phyloP scores from a whole-genome alignment of 2,113 vertebrate species.

The Spermophilus dauricus region DNA sequence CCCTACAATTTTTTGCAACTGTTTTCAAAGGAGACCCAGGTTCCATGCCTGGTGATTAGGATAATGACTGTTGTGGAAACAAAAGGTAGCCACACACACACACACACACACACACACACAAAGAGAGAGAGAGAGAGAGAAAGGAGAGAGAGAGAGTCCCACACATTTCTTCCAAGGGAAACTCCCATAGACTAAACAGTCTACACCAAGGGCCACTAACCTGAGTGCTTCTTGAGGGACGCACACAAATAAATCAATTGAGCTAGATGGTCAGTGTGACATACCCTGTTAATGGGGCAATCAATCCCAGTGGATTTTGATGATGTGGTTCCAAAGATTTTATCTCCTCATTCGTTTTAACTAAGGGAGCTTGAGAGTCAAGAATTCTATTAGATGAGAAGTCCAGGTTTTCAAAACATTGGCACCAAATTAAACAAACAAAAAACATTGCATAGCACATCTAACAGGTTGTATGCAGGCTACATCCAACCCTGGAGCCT shows the following conservation, averaged over 20 bases:
- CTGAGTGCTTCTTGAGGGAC: neutral
- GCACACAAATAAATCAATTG: accelerated
- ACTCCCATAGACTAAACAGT: neutral
- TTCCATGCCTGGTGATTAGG: neutral
- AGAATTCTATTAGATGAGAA: neutral
- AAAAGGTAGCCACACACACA: neutral
- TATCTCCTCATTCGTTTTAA: neutral
- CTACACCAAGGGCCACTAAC: neutral
- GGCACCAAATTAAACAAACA: neutral
- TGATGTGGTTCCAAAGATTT: neutral
- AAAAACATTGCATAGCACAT: neutral
- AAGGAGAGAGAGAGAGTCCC: neutral
- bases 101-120: too few species aligned
- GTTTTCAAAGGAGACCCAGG: neutral
- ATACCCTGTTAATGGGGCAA: neutral
- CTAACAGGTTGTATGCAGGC: neutral
- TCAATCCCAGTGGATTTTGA: neutral
- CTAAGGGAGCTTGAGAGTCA: neutral
- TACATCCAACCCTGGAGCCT: neutral
- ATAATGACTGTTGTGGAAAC: neutral
- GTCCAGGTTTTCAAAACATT: neutral
- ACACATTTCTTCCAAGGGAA: neutral
- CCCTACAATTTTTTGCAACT: neutral
- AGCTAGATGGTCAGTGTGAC: neutral
- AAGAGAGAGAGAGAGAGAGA: too few species aligned